These are phyloP conservation scores for Menidia beryllina DNA, from an alignment of 2,113 vertebrate species.

Conservation along the genomic window DNA sequence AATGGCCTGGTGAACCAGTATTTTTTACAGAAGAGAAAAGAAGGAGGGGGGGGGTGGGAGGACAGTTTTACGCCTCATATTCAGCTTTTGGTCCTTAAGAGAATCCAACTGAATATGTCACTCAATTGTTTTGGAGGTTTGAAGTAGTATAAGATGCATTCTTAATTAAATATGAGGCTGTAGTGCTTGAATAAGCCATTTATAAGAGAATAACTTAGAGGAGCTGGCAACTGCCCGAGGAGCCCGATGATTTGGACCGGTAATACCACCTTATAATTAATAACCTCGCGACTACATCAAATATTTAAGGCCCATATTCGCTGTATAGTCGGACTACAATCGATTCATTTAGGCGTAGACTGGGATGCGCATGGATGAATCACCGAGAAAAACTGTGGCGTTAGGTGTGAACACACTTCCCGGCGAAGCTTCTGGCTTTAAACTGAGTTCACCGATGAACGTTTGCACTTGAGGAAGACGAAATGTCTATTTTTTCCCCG, in stretches of 20 bases:
- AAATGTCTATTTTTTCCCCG: slow-evolving; percentile 7
- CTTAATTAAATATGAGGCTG: slow-evolving; percentile 2
- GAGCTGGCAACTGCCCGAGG: slow-evolving; percentile 15
- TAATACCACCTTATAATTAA: slow-evolving; percentile 30
- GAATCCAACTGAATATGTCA: slow-evolving; percentile 2
- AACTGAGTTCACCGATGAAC: neutral
- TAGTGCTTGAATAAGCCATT: slow-evolving; percentile 8
- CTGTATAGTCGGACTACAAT: slow-evolving; percentile 30
- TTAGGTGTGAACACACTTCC: slow-evolving; percentile 19
- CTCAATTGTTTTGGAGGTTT: neutral
- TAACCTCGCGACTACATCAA: slow-evolving; percentile 35
- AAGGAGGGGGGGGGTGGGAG: neutral
- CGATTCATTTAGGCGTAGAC: slow-evolving; percentile 51
- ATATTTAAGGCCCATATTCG: slow-evolving; percentile 42
- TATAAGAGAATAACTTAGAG: slow-evolving; percentile 13
- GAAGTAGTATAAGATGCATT: neutral
- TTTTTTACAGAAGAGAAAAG: slow-evolving; percentile 8
- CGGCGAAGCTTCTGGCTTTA: neutral
- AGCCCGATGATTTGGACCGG: slow-evolving; percentile 15
- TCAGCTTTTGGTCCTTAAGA: slow-evolving; percentile 19
- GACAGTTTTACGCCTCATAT: neutral
- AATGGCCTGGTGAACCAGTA: neutral
- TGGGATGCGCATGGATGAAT: slow-evolving; percentile 50
- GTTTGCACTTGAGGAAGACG: neutral
- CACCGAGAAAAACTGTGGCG: slow-evolving; percentile 23